A percentile compares a stretch with the other conserved stretches of the same genome.
Evolutionary conservation across 1,140 invertebrate species (phyloP).

Genomic region (Drosophila neocordata): DNA sequence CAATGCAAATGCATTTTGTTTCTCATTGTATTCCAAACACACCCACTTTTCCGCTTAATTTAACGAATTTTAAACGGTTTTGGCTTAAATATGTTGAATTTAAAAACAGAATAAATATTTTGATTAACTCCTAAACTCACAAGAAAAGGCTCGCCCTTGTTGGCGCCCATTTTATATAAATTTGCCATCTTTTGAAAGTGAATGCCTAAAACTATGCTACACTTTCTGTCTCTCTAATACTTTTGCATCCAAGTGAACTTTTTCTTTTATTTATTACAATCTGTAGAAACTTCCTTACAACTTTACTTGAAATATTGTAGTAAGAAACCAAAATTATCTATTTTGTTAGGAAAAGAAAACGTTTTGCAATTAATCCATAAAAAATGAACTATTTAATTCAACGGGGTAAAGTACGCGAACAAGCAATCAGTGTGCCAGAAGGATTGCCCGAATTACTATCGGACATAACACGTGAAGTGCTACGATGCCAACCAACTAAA

Average conservation of each 20-base stretch:
- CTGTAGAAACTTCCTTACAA: background rate
- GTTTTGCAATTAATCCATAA: background rate
- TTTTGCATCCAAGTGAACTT: background rate
- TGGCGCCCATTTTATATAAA: background rate
- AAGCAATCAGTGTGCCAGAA: constrained; percentile 84
- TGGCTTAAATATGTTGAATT: no score
- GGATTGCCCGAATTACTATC: constrained; percentile 87
- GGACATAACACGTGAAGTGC: constrained; percentile 88
- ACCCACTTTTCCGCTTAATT: constrained; percentile 34
- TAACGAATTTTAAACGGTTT: background rate
- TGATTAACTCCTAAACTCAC: no score
- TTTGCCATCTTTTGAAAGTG: background rate
- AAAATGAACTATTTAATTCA: constrained; percentile 76
- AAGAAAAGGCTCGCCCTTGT: no score
- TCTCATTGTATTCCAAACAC: constrained; percentile 25
- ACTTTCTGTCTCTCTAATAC: background rate
- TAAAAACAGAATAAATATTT: no score
- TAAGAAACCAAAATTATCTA: constrained; percentile 43
- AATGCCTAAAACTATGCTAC: background rate
- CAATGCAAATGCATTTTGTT: background rate
- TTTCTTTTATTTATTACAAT: background rate
- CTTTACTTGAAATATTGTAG: background rate
- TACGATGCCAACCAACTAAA: constrained; percentile 86
- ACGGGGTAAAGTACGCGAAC: constrained; percentile 70
- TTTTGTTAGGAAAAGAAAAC: background rate